Percentiles rank a stretch among this genome's conserved stretches.
Evolutionary conservation across 2,888 invertebrate genomes (phyloP).

Genomic region (Cataglyphis altisquamis): DNA sequence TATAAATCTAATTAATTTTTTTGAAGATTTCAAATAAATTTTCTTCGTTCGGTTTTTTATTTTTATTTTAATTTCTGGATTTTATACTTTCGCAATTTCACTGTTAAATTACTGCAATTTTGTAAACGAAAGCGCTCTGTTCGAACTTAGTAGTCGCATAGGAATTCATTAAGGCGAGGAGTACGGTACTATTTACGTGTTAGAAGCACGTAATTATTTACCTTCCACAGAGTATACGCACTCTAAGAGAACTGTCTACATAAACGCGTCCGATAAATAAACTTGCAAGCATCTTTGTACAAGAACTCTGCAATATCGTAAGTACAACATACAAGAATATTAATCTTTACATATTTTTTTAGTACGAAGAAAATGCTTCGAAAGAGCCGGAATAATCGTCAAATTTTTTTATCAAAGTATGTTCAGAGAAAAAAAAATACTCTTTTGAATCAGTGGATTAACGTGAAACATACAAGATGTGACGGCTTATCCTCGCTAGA

Average conservation of each 20-base stretch:
- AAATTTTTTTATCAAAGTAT: not conserved
- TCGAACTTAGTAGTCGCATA: constrained; percentile 37
- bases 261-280: constrained; percentile 46
- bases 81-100: constrained; percentile 37
- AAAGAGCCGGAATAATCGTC: not conserved
- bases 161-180: constrained; percentile 61
- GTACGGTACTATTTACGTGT: constrained; percentile 60
- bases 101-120: constrained; percentile 26
- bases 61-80: constrained; percentile 39
- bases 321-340: not conserved
- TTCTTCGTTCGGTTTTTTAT: constrained; percentile 8
- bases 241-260: constrained; percentile 33
- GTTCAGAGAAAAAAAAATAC: not conserved
- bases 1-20: not conserved
- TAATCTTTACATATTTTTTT: not conserved
- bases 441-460: constrained; percentile 19
- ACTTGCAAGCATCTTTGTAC: not conserved
- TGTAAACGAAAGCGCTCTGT: constrained; percentile 12
- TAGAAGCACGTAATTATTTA: constrained; percentile 63
- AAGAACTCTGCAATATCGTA: not conserved
- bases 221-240: constrained; percentile 30
- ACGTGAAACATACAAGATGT: constrained; percentile 27
- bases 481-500: constrained; percentile 37
- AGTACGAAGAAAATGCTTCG: not conserved
- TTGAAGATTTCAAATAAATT: not conserved